Conservation (phyloP, 2,113 vertebrate species). For the Sialia sialis region DNA sequence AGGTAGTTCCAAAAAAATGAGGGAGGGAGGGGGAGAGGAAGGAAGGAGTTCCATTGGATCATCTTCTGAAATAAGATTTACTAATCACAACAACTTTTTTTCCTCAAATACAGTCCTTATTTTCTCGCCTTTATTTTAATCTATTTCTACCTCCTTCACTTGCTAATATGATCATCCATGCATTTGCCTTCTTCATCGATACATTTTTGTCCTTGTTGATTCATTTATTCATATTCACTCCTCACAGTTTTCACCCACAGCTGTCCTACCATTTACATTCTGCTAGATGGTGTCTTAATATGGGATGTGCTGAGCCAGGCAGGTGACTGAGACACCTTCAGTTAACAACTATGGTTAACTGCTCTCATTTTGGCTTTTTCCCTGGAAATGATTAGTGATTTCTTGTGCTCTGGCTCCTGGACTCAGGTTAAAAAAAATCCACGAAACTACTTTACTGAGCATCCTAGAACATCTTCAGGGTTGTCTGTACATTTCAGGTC, state of each 20-base stretch:
- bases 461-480: background rate
- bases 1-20: background rate
- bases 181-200: background rate
- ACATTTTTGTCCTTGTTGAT: background rate
- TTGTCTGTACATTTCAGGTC: background rate
- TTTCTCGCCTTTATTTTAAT: background rate
- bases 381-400: background rate
- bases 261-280: background rate
- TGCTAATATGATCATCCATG: background rate
- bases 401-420: background rate
- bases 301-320: background rate
- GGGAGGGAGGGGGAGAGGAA: background rate
- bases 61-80: background rate
- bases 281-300: background rate
- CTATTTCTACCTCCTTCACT: background rate
- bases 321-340: background rate
- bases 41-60: background rate
- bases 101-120: background rate
- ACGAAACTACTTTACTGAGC: background rate
- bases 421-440: background rate
- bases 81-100: background rate
- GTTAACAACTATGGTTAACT: background rate
- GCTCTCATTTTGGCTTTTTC: background rate
- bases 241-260: background rate
- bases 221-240: background rate